phyloP scores from a whole-genome alignment of 2,888 invertebrate genomes.

The Choristoneura rosaceana region DNA sequence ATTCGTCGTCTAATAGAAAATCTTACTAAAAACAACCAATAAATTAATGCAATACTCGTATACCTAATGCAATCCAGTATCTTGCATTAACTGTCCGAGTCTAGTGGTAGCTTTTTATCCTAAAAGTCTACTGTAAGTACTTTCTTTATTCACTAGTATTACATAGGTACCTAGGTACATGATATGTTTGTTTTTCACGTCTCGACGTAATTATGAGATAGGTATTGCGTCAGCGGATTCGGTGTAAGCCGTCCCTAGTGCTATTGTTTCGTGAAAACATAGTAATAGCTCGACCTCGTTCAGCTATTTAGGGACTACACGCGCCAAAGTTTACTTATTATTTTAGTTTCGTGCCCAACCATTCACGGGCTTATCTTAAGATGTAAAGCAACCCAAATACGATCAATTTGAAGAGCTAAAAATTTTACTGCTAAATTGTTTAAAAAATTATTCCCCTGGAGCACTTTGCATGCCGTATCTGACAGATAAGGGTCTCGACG shows the following conservation, averaged over 20 bases:
- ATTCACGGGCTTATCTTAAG: neutral
- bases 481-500: constrained; percentile 36
- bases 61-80: no score
- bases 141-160: neutral
- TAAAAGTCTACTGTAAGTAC: neutral
- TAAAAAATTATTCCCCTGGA: constrained; percentile 22
- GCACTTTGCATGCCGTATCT: constrained; percentile 36
- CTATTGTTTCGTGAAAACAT: constrained; percentile 64
- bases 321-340: constrained; percentile 43
- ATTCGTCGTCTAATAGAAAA: no score
- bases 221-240: constrained; percentile 4
- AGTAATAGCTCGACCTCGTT: constrained; percentile 57
- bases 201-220: neutral
- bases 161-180: no score
- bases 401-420: neutral
- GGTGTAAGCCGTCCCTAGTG: constrained; percentile 50
- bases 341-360: neutral
- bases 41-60: no score
- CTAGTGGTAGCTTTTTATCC: no score
- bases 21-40: no score
- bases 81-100: no score
- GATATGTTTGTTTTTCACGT: neutral
- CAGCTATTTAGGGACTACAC: constrained; percentile 51
- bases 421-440: constrained; percentile 9
- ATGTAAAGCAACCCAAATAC: neutral